These are phyloP conservation scores for Willisornis vidua DNA, from an alignment of 2,113 vertebrate genomes.

Conservation along the genomic window DNA sequence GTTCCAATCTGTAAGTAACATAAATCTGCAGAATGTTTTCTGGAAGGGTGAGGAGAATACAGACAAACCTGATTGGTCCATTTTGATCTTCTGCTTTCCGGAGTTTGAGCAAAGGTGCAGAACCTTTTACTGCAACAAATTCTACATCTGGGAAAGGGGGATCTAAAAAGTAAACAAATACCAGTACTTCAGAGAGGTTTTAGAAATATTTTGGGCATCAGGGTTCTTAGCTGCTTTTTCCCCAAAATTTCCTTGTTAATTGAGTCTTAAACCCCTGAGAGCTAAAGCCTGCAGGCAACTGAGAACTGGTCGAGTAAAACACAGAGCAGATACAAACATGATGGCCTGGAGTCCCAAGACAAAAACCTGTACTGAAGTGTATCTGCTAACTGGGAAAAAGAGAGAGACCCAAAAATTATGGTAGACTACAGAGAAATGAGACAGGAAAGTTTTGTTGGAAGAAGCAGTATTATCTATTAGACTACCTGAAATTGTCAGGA, in stretches of 20 bases:
- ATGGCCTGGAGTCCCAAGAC: not conserved
- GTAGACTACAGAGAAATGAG: not conserved
- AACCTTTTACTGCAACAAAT: slow-evolving; percentile 76
- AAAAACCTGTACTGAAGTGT: not conserved
- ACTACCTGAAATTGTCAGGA: not conserved
- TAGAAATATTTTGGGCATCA: not conserved
- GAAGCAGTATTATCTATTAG: not conserved
- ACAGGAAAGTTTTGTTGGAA: not conserved
- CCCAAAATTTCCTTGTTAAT: not conserved
- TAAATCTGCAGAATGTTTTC: not conserved
- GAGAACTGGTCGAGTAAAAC: not conserved
- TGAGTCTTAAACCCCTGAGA: not conserved
- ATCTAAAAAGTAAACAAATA: slow-evolving; percentile 70
- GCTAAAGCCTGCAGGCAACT: not conserved
- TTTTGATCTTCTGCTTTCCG: slow-evolving; percentile 76
- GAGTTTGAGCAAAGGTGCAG: slow-evolving; percentile 78
- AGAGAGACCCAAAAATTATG: not conserved
- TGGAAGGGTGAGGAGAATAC: not conserved
- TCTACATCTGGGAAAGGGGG: slow-evolving; percentile 80
- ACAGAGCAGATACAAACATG: not conserved
- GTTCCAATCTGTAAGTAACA: not conserved
- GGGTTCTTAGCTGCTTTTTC: not conserved
- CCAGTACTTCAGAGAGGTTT: not conserved
- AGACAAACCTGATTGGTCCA: slow-evolving; percentile 86
- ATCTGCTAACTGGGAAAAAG: not conserved